Base-by-base conservation (phyloP, 2,113 vertebrate genomes). In the Scolopax mira region DNA sequence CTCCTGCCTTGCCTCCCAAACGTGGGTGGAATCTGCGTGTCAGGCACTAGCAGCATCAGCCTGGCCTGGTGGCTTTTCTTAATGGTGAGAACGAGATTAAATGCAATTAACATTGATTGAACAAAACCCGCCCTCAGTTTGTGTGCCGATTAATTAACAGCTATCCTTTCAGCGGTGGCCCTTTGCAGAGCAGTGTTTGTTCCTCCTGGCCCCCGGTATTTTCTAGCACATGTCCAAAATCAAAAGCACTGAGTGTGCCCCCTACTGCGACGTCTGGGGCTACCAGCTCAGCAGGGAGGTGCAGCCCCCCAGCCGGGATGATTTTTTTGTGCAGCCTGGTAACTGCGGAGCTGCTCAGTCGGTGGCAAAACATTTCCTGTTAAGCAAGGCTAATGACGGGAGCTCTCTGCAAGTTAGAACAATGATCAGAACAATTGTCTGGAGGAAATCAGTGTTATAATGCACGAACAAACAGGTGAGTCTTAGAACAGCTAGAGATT, bases 401-500 rank as follows among this genome's bases (percentile, higher is more conserved):
- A 95, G 79, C 90, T 91, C 85, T 96, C 79, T 89, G 87, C 5
- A 9, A 90, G 92, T 88, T 93, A 94, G 94, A 97, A 96, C 85
- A 61, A 83, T 84, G 92, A 95, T 96, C 94, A 94, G 90, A 97
- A 90, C 94, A 88, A 94, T 93, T 92, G 96, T 96, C 94, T 91
- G 85, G 94, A 79, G 93, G 93, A 97, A 97, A 97, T 96, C 93
- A 84, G 79, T 92, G 93, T 89, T 94, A 94, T 79, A 95, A 96
- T 95, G 95, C 93, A 93, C 92, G 96, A 96, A 89, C 93, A 95
- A 95, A 93, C 91, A 97, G 96, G 89, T 96, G 90, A 96, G 78
- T 11, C 88, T 95, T 73, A 39, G 72, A 96, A 89, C 90, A 95
- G 93, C 93, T 93, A 84, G 86, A 91, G 79, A 86, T 95, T 31